Evolutionary conservation across 2,888 invertebrate species (phyloP).

Genomic region (Drosophila greeni): DNA sequence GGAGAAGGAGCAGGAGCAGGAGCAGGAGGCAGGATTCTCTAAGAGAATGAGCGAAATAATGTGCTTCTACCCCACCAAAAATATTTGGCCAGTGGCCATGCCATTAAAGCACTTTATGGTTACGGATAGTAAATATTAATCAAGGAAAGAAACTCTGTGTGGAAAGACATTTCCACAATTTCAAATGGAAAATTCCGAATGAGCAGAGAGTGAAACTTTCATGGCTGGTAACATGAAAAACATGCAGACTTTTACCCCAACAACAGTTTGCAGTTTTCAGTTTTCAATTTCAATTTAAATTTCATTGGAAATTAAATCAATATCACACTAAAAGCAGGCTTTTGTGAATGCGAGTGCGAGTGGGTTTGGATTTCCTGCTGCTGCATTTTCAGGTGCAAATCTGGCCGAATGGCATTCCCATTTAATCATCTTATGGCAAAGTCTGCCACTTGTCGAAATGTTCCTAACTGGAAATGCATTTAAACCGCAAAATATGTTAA

Average conservation of each 20-base stretch:
- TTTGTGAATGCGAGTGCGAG: neutral
- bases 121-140: conserved; percentile 25
- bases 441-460: conserved; percentile 10
- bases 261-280: neutral
- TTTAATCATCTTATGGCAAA: conserved; percentile 35
- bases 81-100: conserved; percentile 9
- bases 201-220: conserved; percentile 1
- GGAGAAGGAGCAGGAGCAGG: neutral
- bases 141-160: neutral
- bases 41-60: conserved; percentile 16
- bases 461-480: conserved; percentile 20
- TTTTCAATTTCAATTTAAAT: conserved; percentile 10
- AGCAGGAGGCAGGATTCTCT: neutral
- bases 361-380: neutral
- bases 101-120: conserved; percentile 24
- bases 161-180: conserved; percentile 1
- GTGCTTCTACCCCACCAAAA: neutral
- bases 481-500: conserved; percentile 22
- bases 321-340: conserved; percentile 22
- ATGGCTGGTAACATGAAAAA: neutral
- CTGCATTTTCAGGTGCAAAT: conserved; percentile 3
- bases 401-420: neutral
- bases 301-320: conserved; percentile 18
- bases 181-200: conserved; percentile 3
- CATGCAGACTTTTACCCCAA: neutral